phyloP scores from a whole-genome alignment of 1,140 invertebrate species.

The Drosophila biarmipes region DNA sequence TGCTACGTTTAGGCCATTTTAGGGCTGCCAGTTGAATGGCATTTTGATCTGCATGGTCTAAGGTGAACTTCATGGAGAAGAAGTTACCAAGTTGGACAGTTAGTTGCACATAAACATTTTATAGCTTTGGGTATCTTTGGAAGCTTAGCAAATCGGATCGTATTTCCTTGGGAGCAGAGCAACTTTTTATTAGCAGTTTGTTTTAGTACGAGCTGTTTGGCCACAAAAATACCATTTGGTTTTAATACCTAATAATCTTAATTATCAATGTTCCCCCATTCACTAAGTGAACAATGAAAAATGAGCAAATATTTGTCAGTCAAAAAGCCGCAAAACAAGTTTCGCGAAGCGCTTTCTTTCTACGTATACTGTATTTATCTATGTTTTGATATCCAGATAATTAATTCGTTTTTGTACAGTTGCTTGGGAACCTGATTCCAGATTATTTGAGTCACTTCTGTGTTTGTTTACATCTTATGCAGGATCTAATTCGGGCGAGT shows the following conservation, averaged over 20 bases:
- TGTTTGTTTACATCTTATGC: conserved; percentile 38
- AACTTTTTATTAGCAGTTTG: conserved; percentile 15
- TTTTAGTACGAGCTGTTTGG: conserved; percentile 2
- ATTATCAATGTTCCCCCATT: conserved; percentile 48
- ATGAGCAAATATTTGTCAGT: conserved; percentile 23
- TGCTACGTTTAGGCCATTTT: conserved; percentile 67
- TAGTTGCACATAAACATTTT: conserved; percentile 16
- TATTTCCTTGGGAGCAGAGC: background rate
- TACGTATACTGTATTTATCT: conserved; percentile 22
- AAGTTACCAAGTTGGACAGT: conserved; percentile 15
- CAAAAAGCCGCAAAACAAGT: conserved; percentile 49
- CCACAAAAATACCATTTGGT: conserved; percentile 24
- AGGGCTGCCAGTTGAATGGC: conserved; percentile 62
- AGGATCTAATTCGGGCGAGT: conserved; percentile 38
- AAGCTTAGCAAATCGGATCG: conserved; percentile 14
- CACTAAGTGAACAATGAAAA: conserved; percentile 28
- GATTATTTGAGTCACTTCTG: conserved; percentile 34
- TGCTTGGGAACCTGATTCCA: conserved; percentile 28
- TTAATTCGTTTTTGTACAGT: conserved; percentile 49
- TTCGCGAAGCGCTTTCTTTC: conserved; percentile 33
- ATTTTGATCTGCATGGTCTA: conserved; percentile 51
- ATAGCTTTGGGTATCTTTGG: conserved; percentile 8
- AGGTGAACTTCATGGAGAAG: conserved; percentile 33
- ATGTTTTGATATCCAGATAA: conserved; percentile 10
- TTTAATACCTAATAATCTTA: conserved; percentile 50